Conservation (phyloP, 1,140 invertebrate genomes). For the Ips typographus region DNA sequence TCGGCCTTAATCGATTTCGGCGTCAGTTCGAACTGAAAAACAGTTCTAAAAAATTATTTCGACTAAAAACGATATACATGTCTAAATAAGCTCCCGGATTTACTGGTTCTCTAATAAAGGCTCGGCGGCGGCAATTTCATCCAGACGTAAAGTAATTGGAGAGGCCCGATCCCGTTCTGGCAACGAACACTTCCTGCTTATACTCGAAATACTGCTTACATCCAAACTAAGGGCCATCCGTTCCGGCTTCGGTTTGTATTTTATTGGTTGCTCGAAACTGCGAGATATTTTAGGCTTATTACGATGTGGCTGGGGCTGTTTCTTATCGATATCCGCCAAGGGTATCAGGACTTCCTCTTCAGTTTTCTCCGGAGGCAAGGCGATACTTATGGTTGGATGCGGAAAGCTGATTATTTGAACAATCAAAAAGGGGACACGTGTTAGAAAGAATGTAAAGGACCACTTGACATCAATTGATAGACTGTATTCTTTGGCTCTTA, state of each 20-base stretch:
- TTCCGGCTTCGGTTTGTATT: slow-evolving; percentile 36
- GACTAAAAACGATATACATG: too few relatives aligned
- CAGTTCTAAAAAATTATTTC: too few relatives aligned
- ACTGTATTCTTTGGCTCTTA: too few relatives aligned
- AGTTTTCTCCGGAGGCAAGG: slow-evolving; percentile 29
- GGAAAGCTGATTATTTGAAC: slow-evolving; percentile 30
- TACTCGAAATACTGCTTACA: slow-evolving; percentile 38
- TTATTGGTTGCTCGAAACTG: slow-evolving; percentile 46
- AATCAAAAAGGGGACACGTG: background rate
- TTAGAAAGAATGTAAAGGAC: background rate
- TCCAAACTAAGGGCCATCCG: slow-evolving; percentile 47
- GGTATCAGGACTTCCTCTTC: slow-evolving; percentile 18
- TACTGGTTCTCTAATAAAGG: slow-evolving; percentile 43
- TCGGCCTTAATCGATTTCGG: too few relatives aligned
- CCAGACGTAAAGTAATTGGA: slow-evolving; percentile 42
- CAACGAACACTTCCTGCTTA: slow-evolving; percentile 41
- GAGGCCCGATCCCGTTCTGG: slow-evolving; percentile 40
- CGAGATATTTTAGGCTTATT: slow-evolving; percentile 41
- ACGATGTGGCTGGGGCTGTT: background rate
- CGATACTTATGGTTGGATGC: slow-evolving; percentile 45
- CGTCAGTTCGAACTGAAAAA: too few relatives aligned
- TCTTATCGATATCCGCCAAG: slow-evolving; percentile 21
- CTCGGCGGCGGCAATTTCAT: slow-evolving; percentile 46
- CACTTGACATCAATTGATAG: too few relatives aligned
- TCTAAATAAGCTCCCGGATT: slow-evolving; percentile 1